A percentile compares a stretch with the other conserved stretches of the same genome.
Evolutionary conservation across 2,113 vertebrate species (phyloP).

Genomic region (Rafetus swinhoei): DNA sequence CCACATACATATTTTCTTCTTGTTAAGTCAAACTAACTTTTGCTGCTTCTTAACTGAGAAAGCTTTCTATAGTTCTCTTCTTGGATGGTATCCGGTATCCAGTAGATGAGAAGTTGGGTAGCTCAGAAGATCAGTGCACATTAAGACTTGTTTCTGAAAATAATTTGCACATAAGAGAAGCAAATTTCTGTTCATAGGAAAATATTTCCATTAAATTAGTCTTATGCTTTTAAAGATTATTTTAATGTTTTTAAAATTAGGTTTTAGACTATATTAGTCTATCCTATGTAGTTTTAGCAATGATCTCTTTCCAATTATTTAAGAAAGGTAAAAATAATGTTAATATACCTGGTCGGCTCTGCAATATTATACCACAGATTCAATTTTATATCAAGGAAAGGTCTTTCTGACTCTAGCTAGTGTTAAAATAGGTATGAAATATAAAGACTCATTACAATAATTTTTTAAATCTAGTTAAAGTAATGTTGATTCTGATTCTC

Average conservation of each 20-base stretch:
- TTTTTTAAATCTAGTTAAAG: conserved; percentile 40
- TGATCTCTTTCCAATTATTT: neutral
- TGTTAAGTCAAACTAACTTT: neutral
- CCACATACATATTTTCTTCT: neutral
- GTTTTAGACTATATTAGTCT: neutral
- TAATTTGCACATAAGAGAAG: neutral
- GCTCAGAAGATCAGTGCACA: neutral
- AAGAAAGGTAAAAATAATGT: neutral
- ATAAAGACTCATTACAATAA: neutral
- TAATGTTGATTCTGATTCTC: neutral
- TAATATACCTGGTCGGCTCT: neutral
- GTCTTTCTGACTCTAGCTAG: conserved; percentile 45
- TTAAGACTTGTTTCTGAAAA: neutral
- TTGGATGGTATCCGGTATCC: conserved; percentile 29
- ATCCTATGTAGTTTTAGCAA: neutral
- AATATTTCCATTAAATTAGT: neutral
- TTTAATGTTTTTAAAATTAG: neutral
- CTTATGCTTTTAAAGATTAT: neutral
- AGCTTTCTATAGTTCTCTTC: neutral
- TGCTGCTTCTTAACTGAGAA: conserved; percentile 23
- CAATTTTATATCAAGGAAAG: conserved; percentile 5
- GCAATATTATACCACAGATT: neutral
- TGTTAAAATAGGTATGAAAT: conserved; percentile 49
- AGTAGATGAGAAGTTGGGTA: neutral
- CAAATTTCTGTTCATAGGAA: conserved; percentile 11